A percentile compares a stretch with the other conserved stretches of the same genome.
Evolutionary conservation across 2,113 vertebrate genomes (phyloP).

Genomic region (Leptocoma aspasia): DNA sequence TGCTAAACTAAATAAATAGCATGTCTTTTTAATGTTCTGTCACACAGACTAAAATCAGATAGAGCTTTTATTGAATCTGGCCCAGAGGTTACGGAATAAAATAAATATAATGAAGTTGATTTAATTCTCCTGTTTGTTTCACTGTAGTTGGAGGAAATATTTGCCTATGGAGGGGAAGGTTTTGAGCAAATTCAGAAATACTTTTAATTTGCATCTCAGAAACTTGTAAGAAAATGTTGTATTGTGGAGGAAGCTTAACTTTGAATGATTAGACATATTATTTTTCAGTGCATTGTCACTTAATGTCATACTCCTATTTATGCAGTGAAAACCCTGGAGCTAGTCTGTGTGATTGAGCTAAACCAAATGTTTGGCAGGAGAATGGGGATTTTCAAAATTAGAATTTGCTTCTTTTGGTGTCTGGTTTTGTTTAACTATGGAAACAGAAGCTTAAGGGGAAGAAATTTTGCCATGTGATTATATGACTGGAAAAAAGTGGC

Average conservation of each 20-base stretch:
- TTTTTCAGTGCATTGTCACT: background rate
- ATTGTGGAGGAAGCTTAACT: background rate
- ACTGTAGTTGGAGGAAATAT: background rate
- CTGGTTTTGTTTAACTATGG: slow-evolving; percentile 42
- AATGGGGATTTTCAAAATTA: slow-evolving; percentile 24
- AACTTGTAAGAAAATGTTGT: background rate
- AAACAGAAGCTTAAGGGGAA: slow-evolving; percentile 4
- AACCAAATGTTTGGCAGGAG: slow-evolving; percentile 42
- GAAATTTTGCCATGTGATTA: slow-evolving; percentile 8
- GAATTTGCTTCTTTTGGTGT: slow-evolving; percentile 13
- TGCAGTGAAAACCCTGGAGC: background rate
- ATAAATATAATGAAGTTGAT: slow-evolving; percentile 51
- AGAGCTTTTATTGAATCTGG: slow-evolving; percentile 41
- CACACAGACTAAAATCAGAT: slow-evolving; percentile 32
- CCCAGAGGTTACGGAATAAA: slow-evolving; percentile 2
- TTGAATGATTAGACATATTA: background rate
- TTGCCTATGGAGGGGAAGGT: background rate
- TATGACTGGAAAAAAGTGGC: background rate
- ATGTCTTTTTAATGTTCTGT: slow-evolving; percentile 42
- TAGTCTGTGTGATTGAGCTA: background rate
- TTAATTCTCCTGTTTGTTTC: slow-evolving; percentile 8
- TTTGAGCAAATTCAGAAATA: background rate
- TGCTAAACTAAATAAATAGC: slow-evolving; percentile 53
- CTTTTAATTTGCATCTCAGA: background rate
- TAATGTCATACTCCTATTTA: background rate